Evolutionary conservation across 2,797 vertebrate genomes (phyloP), one percentile per base, ranked within the genome.

Genomic region (Sebastes hubbsi): DNA sequence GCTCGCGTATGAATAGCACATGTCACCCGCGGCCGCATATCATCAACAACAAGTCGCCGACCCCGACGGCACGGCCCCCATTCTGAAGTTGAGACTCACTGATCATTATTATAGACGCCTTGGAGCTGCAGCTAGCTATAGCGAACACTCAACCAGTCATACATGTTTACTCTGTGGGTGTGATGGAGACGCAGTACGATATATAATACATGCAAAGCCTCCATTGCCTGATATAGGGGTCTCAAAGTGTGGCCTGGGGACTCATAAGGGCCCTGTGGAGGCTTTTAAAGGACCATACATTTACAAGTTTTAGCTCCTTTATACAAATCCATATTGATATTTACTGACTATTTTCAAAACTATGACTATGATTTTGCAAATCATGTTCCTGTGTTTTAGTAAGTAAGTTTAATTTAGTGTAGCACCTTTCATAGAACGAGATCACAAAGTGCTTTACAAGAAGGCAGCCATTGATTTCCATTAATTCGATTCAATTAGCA

Each of bases 1-100:
- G 89, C 91, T 84, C 32, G 36, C 13, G 34, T 85, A 58, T 80
- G 83, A 90, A 85, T 73, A 89, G 80, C 88, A 83, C 84, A 46
- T 42, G 80, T 83, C 88, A 78, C 32, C 81, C 74, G n/a, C 55
- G 38, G 69, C 56, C 22, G 55, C 81, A 62, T 71, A 81, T 89
- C 89, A 85, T 77, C 83, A 76, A 75, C 84, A 75, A 63, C 87
- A 75, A 46, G 81, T 56, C 27, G 22, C 22, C 72, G 59, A 73
- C 84, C 86, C 64, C 78, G 4, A 29, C 75, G 32, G 79, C 64
- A 56, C 62, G 30, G 55, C 72, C 69, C 69, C 72, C 75, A 1
- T 63, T 79, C 61, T 20, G 38, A 62, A 83, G 64, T 25, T 58
- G 14, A 68, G 65, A 80, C 56, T 7, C 80, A 64, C 69, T 4